Evolutionary conservation across 2,888 invertebrate genomes (phyloP).

Genomic region (Cheilosia grossa): DNA sequence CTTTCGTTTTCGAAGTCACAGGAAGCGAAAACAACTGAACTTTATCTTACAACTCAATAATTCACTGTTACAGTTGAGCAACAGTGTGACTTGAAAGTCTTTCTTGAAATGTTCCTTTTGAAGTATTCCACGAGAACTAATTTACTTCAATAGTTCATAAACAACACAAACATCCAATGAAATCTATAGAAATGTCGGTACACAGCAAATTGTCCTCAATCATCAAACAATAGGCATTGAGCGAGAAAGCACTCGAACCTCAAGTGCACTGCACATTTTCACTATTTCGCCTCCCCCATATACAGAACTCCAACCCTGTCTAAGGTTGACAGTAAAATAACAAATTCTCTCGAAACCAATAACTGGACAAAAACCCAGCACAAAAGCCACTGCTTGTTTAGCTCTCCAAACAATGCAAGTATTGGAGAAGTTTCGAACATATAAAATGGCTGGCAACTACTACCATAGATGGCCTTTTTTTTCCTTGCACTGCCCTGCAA

Average conservation of each 20-base stretch:
- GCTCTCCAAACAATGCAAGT: constrained; percentile 54
- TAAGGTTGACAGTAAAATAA: neutral
- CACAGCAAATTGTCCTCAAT: too few relatives aligned
- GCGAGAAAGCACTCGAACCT: constrained; percentile 18
- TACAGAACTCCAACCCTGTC: neutral
- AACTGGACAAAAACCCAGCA: constrained; percentile 33
- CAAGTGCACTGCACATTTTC: constrained; percentile 23
- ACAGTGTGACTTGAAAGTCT: too few relatives aligned
- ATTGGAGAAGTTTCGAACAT: constrained; percentile 7
- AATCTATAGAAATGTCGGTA: too few relatives aligned
- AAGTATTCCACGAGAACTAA: too few relatives aligned
- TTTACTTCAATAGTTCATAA: too few relatives aligned
- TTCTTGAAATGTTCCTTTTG: too few relatives aligned
- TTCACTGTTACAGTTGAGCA: too few relatives aligned
- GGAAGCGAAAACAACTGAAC: too few relatives aligned
- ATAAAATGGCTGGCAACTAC: neutral
- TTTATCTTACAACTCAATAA: too few relatives aligned
- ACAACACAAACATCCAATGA: too few relatives aligned
- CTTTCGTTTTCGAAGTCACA: too few relatives aligned
- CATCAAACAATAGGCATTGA: neutral
- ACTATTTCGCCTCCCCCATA: neutral
- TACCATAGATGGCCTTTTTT: constrained; percentile 15
- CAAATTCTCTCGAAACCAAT: constrained; percentile 49
- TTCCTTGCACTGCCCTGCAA: constrained; percentile 7
- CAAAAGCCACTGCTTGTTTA: constrained; percentile 38